Base-by-base conservation (phyloP, 2,797 vertebrate genomes). In the Ptychobarbus kaznakovi region DNA sequence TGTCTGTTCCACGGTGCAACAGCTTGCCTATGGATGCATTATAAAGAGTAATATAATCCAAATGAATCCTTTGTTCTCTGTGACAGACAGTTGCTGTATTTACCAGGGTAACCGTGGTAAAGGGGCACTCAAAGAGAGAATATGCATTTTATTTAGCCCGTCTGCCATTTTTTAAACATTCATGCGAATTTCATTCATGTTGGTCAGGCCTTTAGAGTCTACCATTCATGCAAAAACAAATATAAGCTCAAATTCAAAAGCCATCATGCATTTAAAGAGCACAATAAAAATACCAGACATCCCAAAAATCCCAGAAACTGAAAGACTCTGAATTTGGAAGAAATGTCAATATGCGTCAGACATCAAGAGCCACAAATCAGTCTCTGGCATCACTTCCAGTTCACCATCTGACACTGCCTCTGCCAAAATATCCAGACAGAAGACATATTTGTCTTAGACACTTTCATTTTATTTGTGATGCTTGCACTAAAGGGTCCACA, bases 351-450 rank as follows among this genome's bases (percentile, higher is more conserved):
- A n/a, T 46, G 10, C 28, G 18, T 13, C 38, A 66, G 40, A 46
- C 40, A n/a, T 53, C 9, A 16, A 51, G 32, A 49, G 35, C 18
- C 72, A 76, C 44, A 76, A 83, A 53, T 28, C 42, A 40, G 56
- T 68, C 28, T 68, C 13, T 53, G 73, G 22, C 22, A 40, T 38
- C 73, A 65, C 56, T 22, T 74, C 56, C 72, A 35, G 56, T 82
- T 51, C 10, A 11, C 15, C 72, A 66, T 76, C 58, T 83, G 46
- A 68, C 32, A 53, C 53, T 66, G 66, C 73, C 35, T 51, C 32
- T 76, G 42, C 72, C 73, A 83, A 66, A 72, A 61, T 15, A 51
- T 83, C 56, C 28, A 76, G 82, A 84, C 46, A 83, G 79, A 80
- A 53, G 46, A 42, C 73, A 69, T 77, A 46, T 72, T 79, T 68